Evolutionary conservation across 2,888 invertebrate genomes (phyloP), one percentile per base, ranked within the genome.

Genomic region (Nudaria mundana): DNA sequence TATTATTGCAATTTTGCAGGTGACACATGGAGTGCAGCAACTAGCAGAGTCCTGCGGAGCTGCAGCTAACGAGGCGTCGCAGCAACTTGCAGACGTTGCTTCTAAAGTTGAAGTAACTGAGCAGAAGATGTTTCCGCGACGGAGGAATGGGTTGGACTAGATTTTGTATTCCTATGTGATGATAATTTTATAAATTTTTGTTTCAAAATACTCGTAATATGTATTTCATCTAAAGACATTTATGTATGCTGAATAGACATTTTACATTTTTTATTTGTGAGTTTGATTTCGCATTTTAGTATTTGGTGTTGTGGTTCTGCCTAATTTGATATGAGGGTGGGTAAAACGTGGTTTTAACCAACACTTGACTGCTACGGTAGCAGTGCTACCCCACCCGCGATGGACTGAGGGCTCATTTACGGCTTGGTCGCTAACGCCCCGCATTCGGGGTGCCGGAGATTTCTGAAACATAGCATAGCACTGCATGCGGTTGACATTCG

Each of bases 81-180:
- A 86, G 44, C 71, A 82, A 37, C 49, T 87, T 5, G 77, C 83
- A 3, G 60, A 67, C 37, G 79, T 84, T 2, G 85, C 87, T 13
- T 80, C 76, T 33, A 82, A 80, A 49, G 82, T 87, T 10, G 84
- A 86, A 16, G 71, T 80, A 62, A 70, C 64, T 22, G 87, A 86
- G 45, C 71, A 77, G 26, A 85, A 81, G 44, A 43, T 75, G 44
- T 80, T 81, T 37, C 87, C 85, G 8, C 79, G 61, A 44, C 71
- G 86, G 53, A 70, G 88, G 48, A 88, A 88, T 67, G 88, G 88
- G 23, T 64, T 88, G 11, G 88, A 88, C 55, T 87, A 66, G 71
- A 33, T 10, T 30, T 6, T 22, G 10, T 28, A 11, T 5, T 24
- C 10, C 16, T 8, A 34, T 25, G 48, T 22, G 29, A 1, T 33